These are phyloP conservation scores for Chaitophorus viminalis DNA, from an alignment of 2,888 invertebrate species.

Conservation along the genomic window DNA sequence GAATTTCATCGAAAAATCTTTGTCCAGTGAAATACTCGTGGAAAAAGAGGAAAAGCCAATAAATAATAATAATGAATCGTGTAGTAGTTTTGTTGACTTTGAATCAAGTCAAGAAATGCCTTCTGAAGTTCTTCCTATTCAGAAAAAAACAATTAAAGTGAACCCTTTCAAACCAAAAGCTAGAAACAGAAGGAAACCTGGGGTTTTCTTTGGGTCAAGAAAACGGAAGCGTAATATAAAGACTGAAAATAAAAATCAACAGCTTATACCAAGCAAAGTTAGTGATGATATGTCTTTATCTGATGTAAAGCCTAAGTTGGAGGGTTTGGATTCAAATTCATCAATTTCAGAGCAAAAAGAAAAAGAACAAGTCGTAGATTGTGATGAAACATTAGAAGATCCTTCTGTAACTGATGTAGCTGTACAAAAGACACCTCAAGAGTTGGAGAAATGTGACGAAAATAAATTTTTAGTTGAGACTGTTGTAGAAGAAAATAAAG, in stretches of 20 bases:
- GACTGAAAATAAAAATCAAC: constrained; percentile 54
- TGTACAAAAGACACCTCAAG: constrained; percentile 9
- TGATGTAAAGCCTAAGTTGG: constrained; percentile 6
- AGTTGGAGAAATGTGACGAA: constrained; percentile 22
- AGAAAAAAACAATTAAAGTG: constrained; percentile 41
- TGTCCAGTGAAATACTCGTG: background rate
- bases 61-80: constrained; percentile 54
- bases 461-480: background rate
- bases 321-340: background rate
- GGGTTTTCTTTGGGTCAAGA: constrained; percentile 58
- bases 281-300: background rate
- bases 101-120: constrained; percentile 52
- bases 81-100: constrained; percentile 49
- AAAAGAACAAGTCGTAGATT: constrained; percentile 15
- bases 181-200: constrained; percentile 50
- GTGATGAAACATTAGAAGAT: constrained; percentile 6
- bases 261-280: constrained; percentile 5
- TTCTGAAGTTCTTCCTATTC: constrained; percentile 24
- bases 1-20: constrained; percentile 23
- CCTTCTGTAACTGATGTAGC: background rate
- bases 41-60: constrained; percentile 14
- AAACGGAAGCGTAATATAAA: constrained; percentile 50
- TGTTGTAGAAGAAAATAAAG: constrained; percentile 40
- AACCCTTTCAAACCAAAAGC: constrained; percentile 52
- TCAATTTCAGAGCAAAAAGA: constrained; percentile 12